A percentile compares a stretch with the other conserved stretches of the same genome.
Evolutionary conservation across 2,797 vertebrate genomes (phyloP).

Genomic region (Muscicapa comitata): DNA sequence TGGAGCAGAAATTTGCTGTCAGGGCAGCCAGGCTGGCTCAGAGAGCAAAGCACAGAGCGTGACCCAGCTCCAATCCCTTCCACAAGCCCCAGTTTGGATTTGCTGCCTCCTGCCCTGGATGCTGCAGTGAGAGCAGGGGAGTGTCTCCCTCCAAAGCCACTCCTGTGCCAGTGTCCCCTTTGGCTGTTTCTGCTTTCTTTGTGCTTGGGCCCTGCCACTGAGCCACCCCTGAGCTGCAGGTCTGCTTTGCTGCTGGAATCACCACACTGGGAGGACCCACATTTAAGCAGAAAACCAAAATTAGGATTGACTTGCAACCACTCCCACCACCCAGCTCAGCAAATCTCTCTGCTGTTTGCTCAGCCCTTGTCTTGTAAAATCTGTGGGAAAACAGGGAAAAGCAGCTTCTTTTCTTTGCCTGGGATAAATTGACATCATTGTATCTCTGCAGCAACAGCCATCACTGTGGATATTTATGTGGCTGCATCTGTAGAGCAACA

Average conservation of each 20-base stretch:
- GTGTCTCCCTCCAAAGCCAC: background rate
- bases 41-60: background rate
- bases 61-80: background rate
- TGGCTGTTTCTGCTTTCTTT: background rate
- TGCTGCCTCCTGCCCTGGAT: background rate
- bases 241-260: background rate
- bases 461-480: background rate
- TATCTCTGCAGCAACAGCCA: background rate
- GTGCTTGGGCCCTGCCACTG: background rate
- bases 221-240: background rate
- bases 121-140: background rate
- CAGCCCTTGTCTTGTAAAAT: background rate
- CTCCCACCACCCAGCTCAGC: background rate
- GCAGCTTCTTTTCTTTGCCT: background rate
- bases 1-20: background rate
- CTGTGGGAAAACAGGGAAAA: background rate
- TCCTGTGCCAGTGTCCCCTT: constrained; percentile 39
- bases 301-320: background rate
- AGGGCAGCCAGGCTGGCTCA: background rate
- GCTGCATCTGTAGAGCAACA: background rate
- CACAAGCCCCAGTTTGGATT: background rate
- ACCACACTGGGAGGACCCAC: background rate
- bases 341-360: background rate
- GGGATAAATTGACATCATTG: background rate
- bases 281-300: background rate